phyloP scores from a whole-genome alignment of 2,113 vertebrate species.

The Oreochromis tanganicae region DNA sequence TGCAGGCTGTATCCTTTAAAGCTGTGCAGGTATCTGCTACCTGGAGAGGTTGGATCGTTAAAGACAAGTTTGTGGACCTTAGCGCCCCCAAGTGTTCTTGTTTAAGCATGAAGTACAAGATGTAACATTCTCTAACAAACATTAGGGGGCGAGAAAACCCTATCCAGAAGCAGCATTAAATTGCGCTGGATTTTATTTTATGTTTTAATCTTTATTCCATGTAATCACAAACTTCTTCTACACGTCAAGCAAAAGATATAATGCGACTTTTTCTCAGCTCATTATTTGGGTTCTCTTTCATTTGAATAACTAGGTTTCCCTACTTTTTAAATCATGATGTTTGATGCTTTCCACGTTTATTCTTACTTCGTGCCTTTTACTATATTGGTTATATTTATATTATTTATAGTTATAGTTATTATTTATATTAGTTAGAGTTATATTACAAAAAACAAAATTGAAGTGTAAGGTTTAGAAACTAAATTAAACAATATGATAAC shows the following conservation, averaged over 20 bases:
- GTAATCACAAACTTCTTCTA: neutral
- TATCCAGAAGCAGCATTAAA: neutral
- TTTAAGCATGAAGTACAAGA: neutral
- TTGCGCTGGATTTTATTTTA: neutral
- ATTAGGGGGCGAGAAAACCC: constrained; percentile 28
- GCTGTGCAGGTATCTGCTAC: neutral
- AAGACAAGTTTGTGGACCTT: neutral
- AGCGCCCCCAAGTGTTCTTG: neutral
- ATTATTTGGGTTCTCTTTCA: neutral
- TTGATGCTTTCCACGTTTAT: neutral
- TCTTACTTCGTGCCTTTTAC: neutral
- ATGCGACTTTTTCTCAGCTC: neutral
- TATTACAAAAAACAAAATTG: neutral
- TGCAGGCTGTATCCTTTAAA: neutral
- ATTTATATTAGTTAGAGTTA: neutral
- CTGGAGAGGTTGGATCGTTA: neutral
- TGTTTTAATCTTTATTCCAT: neutral
- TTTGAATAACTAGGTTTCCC: neutral
- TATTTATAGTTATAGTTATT: neutral
- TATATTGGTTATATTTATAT: neutral
- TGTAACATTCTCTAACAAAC: constrained; percentile 22
- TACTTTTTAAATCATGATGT: neutral
- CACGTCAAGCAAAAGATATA: neutral
- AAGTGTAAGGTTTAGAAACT: neutral
- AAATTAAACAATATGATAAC: neutral